phyloP scores from a whole-genome alignment of 2,113 vertebrate genomes.

The Bos javanicus region DNA sequence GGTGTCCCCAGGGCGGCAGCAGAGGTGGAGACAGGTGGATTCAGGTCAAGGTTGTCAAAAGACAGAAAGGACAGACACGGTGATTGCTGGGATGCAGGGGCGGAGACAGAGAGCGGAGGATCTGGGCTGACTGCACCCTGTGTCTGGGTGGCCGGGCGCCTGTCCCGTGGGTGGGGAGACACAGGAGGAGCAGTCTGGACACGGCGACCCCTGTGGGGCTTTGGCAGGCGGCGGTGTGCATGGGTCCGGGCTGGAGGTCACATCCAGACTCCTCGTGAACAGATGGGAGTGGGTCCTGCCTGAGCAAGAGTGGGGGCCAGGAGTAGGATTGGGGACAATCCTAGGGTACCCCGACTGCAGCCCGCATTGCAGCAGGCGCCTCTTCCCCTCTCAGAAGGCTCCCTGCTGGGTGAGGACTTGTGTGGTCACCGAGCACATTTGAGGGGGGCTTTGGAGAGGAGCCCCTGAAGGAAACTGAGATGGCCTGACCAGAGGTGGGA shows the following conservation, averaged over 20 bases:
- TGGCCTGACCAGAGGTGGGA: too few species aligned
- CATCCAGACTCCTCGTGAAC: neutral
- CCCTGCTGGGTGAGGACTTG: neutral
- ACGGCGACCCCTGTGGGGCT: fast-evolving
- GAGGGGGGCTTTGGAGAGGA: neutral
- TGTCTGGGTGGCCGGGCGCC: neutral
- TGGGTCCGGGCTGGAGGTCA: neutral
- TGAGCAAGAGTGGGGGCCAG: too few species aligned
- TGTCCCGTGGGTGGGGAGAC: neutral
- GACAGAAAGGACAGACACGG: neutral
- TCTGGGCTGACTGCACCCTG: neutral
- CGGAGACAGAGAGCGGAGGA: fast-evolving
- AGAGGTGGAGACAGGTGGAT: neutral
- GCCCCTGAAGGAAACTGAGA: neutral
- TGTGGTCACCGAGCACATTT: neutral
- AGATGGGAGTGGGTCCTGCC: neutral
- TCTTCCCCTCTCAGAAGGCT: neutral
- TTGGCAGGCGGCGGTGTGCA: fast-evolving
- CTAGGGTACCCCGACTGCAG: fast-evolving
- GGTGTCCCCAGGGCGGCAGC: neutral
- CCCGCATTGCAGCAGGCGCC: too few species aligned
- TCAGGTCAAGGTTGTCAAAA: neutral
- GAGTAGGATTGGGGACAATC: neutral
- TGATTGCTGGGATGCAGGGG: fast-evolving
- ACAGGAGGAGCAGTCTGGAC: neutral